phyloP scores from a whole-genome alignment of 2,113 vertebrate genomes.

The Phrynosoma platyrhinos region DNA sequence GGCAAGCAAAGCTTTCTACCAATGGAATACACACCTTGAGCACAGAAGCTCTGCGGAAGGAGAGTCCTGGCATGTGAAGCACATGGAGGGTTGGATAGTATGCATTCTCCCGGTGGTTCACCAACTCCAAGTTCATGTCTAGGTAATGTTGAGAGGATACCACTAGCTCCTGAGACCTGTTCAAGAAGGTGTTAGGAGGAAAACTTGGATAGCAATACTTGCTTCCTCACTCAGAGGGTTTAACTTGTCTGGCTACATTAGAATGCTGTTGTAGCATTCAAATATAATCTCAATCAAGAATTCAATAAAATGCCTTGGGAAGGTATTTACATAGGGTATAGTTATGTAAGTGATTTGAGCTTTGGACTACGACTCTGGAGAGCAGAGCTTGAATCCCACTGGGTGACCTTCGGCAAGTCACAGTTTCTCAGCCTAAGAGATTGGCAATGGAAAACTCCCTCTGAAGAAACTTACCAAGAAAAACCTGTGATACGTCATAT shows the following conservation, averaged over 20 bases:
- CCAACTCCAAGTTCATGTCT: slow-evolving; percentile 17
- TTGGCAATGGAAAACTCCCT: too few species aligned
- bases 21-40: neutral
- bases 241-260: neutral
- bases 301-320: too few species aligned
- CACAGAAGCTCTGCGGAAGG: slow-evolving; percentile 18
- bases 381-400: too few species aligned
- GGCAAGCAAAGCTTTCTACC: neutral
- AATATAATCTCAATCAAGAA: neutral
- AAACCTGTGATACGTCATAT: too few species aligned
- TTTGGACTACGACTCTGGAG: too few species aligned
- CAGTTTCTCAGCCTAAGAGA: too few species aligned
- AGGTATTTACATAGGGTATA: neutral
- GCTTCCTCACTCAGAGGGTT: neutral
- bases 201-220: neutral
- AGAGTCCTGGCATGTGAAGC: slow-evolving; percentile 20
- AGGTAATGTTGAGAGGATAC: neutral
- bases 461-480: too few species aligned
- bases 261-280: neutral
- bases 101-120: slow-evolving; percentile 17
- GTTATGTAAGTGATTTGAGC: neutral
- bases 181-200: neutral
- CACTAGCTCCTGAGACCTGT: slow-evolving; percentile 14
- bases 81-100: neutral
- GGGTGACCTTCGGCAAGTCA: too few species aligned